Evolutionary conservation across 2,797 vertebrate genomes (phyloP).

Genomic region (Protonibea diacanthus): DNA sequence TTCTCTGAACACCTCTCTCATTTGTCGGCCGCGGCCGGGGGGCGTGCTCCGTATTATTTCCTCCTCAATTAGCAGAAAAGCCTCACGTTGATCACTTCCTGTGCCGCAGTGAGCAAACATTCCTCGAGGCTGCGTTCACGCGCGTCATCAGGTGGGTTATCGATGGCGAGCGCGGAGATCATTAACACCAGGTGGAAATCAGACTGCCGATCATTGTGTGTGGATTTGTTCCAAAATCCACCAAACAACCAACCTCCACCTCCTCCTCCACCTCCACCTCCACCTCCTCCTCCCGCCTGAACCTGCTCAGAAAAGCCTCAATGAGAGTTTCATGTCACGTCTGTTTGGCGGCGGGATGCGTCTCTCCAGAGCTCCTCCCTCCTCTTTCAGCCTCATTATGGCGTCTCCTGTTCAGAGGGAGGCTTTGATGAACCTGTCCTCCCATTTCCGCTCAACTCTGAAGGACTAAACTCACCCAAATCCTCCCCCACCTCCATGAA

Average conservation of each 20-base stretch:
- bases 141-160: constrained; percentile 45
- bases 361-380: constrained; percentile 56
- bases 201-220: not conserved
- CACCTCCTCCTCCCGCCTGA: not conserved
- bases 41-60: constrained; percentile 72
- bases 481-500: not conserved
- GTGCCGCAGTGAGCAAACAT: constrained; percentile 60
- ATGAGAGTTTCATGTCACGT: constrained; percentile 68
- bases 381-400: constrained; percentile 70
- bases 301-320: constrained; percentile 29
- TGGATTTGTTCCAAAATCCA: not conserved
- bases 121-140: constrained; percentile 58
- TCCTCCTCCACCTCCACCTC: no score
- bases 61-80: constrained; percentile 81
- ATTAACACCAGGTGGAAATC: not conserved
- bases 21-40: constrained; percentile 70
- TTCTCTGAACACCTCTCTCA: constrained; percentile 79
- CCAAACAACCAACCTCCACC: no score
- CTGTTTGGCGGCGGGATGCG: constrained; percentile 14
- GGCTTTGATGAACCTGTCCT: constrained; percentile 75
- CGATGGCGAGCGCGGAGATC: not conserved
- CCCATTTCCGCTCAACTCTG: constrained; percentile 68
- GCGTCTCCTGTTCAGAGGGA: constrained; percentile 41
- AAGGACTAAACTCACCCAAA: constrained; percentile 57
- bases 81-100: constrained; percentile 83